These are phyloP conservation scores for Addax nasomaculatus DNA, from an alignment of 2,113 vertebrate species.

Conservation along the genomic window DNA sequence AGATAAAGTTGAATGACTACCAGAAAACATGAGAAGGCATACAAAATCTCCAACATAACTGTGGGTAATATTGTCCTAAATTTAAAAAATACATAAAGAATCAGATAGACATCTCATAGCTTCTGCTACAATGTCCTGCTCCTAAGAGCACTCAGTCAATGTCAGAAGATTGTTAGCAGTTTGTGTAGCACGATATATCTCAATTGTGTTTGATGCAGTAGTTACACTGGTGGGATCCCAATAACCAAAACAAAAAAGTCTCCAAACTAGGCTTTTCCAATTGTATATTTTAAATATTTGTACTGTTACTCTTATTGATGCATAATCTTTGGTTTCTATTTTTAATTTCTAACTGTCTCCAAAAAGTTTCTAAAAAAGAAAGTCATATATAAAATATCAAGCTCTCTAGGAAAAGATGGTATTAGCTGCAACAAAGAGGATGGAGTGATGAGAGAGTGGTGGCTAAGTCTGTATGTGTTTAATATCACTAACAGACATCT, in stretches of 20 bases:
- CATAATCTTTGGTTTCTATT: background rate
- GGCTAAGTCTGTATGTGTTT: background rate
- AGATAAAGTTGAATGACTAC: background rate
- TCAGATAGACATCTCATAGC: background rate
- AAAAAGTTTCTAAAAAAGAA: background rate
- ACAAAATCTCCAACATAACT: background rate
- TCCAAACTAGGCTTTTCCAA: background rate
- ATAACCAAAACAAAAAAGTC: background rate
- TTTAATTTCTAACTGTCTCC: background rate
- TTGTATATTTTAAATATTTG: background rate
- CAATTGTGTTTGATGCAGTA: background rate
- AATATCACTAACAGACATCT: background rate
- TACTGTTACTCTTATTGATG: background rate
- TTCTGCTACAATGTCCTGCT: background rate
- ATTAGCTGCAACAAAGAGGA: background rate
- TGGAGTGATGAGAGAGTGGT: background rate
- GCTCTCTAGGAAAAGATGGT: background rate
- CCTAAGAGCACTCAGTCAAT: fast-evolving
- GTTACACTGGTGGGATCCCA: background rate
- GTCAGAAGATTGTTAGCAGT: background rate
- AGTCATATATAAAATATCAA: background rate
- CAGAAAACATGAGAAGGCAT: background rate
- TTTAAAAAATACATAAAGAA: background rate
- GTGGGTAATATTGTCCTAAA: background rate
- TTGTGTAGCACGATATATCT: background rate